Evolutionary conservation across 2,888 invertebrate species (phyloP).

Genomic region (Phymatocera aterrima): DNA sequence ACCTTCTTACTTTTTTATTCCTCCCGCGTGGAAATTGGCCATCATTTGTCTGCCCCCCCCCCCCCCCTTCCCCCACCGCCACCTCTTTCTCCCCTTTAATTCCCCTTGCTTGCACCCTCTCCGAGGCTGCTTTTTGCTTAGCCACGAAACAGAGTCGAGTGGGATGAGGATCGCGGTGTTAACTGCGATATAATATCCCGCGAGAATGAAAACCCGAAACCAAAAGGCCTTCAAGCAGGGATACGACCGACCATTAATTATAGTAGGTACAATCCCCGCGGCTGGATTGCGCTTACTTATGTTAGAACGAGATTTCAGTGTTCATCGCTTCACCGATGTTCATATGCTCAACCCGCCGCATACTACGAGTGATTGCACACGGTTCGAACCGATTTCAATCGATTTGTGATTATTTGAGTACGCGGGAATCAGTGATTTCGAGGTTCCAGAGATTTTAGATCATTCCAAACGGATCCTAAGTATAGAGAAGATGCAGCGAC

Average conservation of each 20-base stretch:
- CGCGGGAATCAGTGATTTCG: too few species aligned
- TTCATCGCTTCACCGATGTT: too few species aligned
- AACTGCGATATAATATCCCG: conserved; percentile 65
- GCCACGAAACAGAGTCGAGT: background rate
- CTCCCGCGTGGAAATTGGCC: conserved; percentile 66
- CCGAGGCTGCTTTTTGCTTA: background rate
- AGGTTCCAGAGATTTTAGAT: too few species aligned
- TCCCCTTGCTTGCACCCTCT: background rate
- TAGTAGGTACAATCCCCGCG: conserved; percentile 41
- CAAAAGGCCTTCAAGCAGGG: conserved; percentile 48
- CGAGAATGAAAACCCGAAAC: conserved; percentile 54
- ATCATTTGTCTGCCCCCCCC: conserved; percentile 65
- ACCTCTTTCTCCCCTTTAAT: too few species aligned
- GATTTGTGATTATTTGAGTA: too few species aligned
- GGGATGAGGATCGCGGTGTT: conserved; percentile 48
- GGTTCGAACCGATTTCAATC: too few species aligned
- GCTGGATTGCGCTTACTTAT: background rate
- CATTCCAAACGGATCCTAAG: too few species aligned
- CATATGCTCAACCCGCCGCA: too few species aligned
- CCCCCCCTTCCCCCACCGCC: background rate
- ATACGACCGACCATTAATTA: conserved; percentile 64
- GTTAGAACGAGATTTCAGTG: too few species aligned
- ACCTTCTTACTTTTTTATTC: too few species aligned
- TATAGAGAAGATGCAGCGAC: too few species aligned
- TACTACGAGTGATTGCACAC: too few species aligned